These are phyloP conservation scores for Clarias fuscus DNA, from an alignment of 2,797 vertebrate species.

Conservation along the genomic window DNA sequence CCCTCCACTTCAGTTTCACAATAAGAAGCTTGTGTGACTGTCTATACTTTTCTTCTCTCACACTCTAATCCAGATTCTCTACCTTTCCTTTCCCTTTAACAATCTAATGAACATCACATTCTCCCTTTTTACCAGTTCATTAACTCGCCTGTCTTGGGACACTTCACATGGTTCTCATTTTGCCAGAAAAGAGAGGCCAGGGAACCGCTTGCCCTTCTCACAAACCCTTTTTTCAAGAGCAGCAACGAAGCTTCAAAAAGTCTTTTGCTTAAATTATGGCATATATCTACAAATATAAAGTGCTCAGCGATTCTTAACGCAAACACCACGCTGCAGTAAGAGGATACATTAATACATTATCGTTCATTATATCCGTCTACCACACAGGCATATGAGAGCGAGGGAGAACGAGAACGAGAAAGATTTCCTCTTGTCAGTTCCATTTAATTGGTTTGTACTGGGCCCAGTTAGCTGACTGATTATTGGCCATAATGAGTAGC, in stretches of 20 bases:
- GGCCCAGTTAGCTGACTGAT: conserved; percentile 57
- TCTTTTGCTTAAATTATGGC: neutral
- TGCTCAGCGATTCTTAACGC: conserved; percentile 24
- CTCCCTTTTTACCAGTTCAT: conserved; percentile 59
- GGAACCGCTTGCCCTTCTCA: conserved; percentile 12
- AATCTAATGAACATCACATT: conserved; percentile 62
- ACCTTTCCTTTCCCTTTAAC: conserved; percentile 43
- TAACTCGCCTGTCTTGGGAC: conserved; percentile 45
- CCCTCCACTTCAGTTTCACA: conserved; percentile 17
- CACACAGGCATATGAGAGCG: neutral
- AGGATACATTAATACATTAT: conserved; percentile 44
- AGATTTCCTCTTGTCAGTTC: conserved; percentile 20
- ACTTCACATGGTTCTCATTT: conserved; percentile 65
- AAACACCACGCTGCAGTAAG: conserved; percentile 32
- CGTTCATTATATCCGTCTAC: conserved; percentile 13
- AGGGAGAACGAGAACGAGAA: neutral
- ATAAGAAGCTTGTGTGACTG: conserved; percentile 12
- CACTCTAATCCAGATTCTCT: neutral
- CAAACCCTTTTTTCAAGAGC: neutral
- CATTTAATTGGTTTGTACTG: conserved; percentile 66
- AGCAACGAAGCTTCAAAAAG: neutral
- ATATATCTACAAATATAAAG: conserved; percentile 19
- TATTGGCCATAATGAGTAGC: conserved; percentile 51
- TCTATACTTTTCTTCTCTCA: conserved; percentile 4
- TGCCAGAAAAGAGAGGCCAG: conserved; percentile 33